Evolutionary conservation across 2,797 vertebrate species (phyloP).

Genomic region (Sternotherus odoratus): DNA sequence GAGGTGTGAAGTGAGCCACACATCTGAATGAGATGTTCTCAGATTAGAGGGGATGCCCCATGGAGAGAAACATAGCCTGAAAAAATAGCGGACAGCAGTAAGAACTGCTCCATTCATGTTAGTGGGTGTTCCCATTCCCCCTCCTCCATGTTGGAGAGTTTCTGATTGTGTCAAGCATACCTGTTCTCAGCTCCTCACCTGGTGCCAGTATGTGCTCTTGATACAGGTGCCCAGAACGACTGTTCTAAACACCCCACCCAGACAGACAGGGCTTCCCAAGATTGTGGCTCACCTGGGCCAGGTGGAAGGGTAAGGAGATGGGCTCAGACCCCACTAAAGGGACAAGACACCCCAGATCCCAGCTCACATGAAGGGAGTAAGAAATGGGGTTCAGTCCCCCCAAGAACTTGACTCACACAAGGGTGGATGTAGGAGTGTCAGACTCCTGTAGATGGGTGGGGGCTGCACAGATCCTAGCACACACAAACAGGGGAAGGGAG

Average conservation of each 20-base stretch:
- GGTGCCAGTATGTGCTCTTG: background rate
- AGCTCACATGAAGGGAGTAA: background rate
- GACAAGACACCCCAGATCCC: background rate
- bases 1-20: background rate
- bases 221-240: background rate
- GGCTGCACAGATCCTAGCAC: background rate
- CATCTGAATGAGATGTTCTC: background rate
- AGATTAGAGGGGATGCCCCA: background rate
- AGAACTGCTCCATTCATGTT: background rate
- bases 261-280: background rate
- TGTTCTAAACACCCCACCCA: background rate
- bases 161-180: background rate
- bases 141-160: background rate
- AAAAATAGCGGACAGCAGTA: background rate
- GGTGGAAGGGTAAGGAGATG: no score
- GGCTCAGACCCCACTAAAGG: background rate
- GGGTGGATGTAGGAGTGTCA: background rate
- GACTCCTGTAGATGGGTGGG: background rate
- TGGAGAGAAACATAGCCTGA: background rate
- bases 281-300: background rate
- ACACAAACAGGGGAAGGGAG: background rate
- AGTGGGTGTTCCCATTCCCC: background rate
- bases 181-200: background rate
- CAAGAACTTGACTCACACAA: background rate
- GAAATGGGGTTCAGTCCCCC: background rate